phyloP scores from a whole-genome alignment of 1,140 invertebrate genomes.

The Paraescarpia echinospica region DNA sequence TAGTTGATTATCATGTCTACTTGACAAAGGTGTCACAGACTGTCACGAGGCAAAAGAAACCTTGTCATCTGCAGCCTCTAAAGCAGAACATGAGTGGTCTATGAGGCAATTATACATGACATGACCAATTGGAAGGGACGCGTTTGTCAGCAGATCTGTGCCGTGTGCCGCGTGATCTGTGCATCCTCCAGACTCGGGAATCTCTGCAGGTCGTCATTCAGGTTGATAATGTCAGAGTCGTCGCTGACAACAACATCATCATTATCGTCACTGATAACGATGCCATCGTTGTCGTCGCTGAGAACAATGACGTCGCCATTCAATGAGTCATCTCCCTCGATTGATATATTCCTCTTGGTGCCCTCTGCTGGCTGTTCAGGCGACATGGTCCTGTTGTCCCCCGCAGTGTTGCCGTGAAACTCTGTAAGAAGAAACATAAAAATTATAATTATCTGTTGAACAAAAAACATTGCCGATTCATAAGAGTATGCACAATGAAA shows the following conservation, averaged over 20 bases:
- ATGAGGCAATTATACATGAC: neutral
- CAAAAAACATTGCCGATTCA: no score
- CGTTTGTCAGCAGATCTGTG: neutral
- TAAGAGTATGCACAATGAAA: no score
- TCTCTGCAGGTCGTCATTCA: neutral
- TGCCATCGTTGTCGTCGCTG: neutral
- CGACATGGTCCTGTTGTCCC: slow-evolving; percentile 47
- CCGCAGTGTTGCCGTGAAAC: slow-evolving; percentile 49
- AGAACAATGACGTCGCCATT: neutral
- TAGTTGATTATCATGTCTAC: no score
- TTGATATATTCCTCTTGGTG: neutral
- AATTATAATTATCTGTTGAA: neutral
- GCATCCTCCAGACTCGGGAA: neutral
- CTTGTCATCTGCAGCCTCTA: neutral
- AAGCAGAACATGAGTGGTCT: neutral
- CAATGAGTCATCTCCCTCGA: neutral
- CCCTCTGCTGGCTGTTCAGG: slow-evolving; percentile 20
- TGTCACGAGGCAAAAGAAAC: neutral
- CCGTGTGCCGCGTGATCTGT: neutral
- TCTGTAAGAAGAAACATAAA: slow-evolving; percentile 35
- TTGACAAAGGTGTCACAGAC: no score
- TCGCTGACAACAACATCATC: neutral
- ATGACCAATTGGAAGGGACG: neutral
- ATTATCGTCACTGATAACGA: neutral
- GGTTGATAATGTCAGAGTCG: neutral